These are phyloP conservation scores for Helobdella robusta DNA, from an alignment of 2,888 invertebrate genomes.

Conservation along the genomic window DNA sequence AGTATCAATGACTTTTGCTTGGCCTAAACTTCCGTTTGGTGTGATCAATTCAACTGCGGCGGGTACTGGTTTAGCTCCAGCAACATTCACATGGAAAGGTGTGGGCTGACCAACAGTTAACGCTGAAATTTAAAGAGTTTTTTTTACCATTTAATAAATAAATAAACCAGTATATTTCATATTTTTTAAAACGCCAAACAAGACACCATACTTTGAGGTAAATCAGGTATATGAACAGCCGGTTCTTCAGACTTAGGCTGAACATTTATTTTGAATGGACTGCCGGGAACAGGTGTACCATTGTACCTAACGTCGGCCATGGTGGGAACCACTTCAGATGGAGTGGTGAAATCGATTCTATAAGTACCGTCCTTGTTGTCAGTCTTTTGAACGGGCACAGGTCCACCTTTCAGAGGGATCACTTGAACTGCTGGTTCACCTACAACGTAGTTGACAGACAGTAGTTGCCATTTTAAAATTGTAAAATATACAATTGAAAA, in stretches of 20 bases:
- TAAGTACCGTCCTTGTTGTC: slow-evolving; percentile 68
- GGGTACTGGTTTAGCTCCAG: slow-evolving; percentile 38
- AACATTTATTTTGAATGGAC: slow-evolving; percentile 41
- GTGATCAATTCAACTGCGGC: slow-evolving; percentile 40
- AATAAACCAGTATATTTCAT: too few species aligned
- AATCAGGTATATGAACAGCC: slow-evolving; percentile 73
- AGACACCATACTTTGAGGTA: slow-evolving; percentile 81
- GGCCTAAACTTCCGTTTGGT: slow-evolving; percentile 53
- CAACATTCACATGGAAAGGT: slow-evolving; percentile 48
- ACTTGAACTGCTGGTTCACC: slow-evolving; percentile 67
- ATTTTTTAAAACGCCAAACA: not conserved
- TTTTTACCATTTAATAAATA: too few species aligned
- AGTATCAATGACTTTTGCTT: slow-evolving; percentile 67
- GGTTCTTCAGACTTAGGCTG: slow-evolving; percentile 61
- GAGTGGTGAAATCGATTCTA: slow-evolving; percentile 63
- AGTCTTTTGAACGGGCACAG: slow-evolving; percentile 67
- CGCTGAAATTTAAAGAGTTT: slow-evolving; percentile 29
- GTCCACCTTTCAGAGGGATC: slow-evolving; percentile 62
- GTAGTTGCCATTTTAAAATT: too few species aligned
- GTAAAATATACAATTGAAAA: too few species aligned
- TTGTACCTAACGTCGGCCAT: slow-evolving; percentile 38
- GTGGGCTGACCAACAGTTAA: slow-evolving; percentile 48
- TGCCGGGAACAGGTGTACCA: slow-evolving; percentile 26
- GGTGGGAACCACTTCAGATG: slow-evolving; percentile 66
- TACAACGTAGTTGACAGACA: slow-evolving; percentile 56